Conservation (phyloP, 2,888 invertebrate genomes). For the Tricholauxania praeusta region DNA sequence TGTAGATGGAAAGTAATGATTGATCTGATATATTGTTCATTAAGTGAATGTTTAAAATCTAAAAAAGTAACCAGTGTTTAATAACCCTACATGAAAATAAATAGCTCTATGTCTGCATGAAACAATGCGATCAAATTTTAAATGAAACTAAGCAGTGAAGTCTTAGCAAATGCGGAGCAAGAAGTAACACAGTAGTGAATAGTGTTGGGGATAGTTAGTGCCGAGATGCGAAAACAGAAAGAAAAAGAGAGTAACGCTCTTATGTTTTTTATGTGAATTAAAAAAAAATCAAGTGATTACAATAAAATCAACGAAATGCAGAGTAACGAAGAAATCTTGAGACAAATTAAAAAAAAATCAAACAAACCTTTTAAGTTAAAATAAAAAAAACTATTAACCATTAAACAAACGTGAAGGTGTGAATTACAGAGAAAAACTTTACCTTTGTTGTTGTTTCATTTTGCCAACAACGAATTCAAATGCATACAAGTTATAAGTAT, state of each 20-base stretch:
- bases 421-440: slow-evolving; percentile 12
- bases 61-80: too few species aligned
- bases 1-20: too few species aligned
- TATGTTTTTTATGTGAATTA: not conserved
- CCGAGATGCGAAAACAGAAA: not conserved
- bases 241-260: not conserved
- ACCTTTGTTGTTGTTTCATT: slow-evolving; percentile 10
- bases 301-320: slow-evolving; percentile 13
- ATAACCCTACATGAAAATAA: too few species aligned
- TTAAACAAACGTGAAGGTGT: not conserved
- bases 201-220: too few species aligned
- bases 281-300: slow-evolving; percentile 4
- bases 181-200: too few species aligned
- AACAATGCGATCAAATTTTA: too few species aligned
- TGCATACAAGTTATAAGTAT: not conserved
- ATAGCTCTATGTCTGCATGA: too few species aligned
- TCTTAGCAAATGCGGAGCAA: too few species aligned
- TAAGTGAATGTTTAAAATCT: too few species aligned
- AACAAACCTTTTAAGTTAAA: not conserved
- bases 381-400: not conserved
- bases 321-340: not conserved
- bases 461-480: slow-evolving; percentile 7
- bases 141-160: too few species aligned
- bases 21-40: too few species aligned
- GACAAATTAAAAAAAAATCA: not conserved